Conservation (phyloP, 2,888 invertebrate species). For the Sceliomorpha sp. region DNA sequence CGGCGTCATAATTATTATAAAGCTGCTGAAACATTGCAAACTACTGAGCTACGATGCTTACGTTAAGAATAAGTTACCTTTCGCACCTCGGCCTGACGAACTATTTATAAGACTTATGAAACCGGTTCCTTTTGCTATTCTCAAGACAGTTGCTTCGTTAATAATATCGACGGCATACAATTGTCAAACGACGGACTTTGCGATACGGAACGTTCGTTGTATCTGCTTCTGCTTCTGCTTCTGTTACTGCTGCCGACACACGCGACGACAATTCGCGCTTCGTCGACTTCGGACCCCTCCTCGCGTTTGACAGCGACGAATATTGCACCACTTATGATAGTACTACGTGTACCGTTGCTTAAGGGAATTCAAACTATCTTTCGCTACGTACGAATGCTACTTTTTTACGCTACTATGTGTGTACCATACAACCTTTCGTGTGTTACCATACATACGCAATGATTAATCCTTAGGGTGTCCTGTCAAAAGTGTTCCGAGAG, state of each 20-base stretch:
- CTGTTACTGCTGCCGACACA: no score
- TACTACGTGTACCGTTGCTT: slow-evolving; percentile 44
- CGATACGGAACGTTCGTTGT: slow-evolving; percentile 28
- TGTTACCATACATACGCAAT: slow-evolving; percentile 40
- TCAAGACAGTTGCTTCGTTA: no score
- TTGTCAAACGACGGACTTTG: slow-evolving; percentile 43
- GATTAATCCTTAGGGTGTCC: slow-evolving; percentile 15
- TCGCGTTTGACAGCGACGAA: slow-evolving; percentile 41
- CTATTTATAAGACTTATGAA: slow-evolving; percentile 49
- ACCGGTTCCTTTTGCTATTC: no score
- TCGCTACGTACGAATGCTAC: slow-evolving; percentile 43
- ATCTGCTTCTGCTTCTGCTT: no score
- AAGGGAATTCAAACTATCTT: slow-evolving; percentile 48
- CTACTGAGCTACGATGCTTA: slow-evolving; percentile 42
- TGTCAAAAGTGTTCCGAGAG: slow-evolving; percentile 36
- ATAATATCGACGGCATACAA: slow-evolving; percentile 38
- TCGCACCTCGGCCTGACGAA: no score
- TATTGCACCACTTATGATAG: slow-evolving; percentile 53
- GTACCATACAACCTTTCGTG: slow-evolving; percentile 35
- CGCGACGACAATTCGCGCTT: slow-evolving; percentile 37
- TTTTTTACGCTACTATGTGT: slow-evolving; percentile 36
- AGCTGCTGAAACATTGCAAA: slow-evolving; percentile 43
- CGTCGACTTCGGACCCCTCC: slow-evolving; percentile 21
- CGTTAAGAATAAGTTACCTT: slow-evolving; percentile 46
- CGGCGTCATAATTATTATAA: slow-evolving; percentile 52